Percentiles rank a stretch among this genome's conserved stretches.
These are phyloP conservation scores for Drosophila bifasciata DNA, from an alignment of 1,140 invertebrate genomes.

Conservation along the genomic window DNA sequence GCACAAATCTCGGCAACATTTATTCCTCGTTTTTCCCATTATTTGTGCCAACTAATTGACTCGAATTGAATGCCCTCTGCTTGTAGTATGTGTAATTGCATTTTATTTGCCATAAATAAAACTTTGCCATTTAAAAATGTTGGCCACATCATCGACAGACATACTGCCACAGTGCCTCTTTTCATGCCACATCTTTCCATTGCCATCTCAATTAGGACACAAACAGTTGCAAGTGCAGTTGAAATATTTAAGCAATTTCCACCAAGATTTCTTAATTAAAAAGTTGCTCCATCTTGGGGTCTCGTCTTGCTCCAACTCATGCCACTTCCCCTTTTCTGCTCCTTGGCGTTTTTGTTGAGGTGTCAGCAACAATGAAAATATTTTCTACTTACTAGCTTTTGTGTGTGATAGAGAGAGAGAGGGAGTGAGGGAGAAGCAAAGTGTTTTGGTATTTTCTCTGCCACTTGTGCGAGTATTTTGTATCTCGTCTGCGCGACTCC, in stretches of 20 bases:
- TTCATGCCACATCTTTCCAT: conserved; percentile 4
- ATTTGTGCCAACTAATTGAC: conserved; percentile 32
- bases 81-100: conserved; percentile 70
- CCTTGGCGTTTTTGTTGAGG: conserved; percentile 49
- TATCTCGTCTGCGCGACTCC: conserved; percentile 1
- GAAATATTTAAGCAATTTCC: conserved; percentile 78
- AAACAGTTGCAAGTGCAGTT: conserved; percentile 65
- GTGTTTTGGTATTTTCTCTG: conserved; percentile 41
- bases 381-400: conserved; percentile 60
- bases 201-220: conserved; percentile 67
- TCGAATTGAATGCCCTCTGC: conserved; percentile 24
- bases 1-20: not conserved
- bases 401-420: no score
- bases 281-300: conserved; percentile 53
- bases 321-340: conserved; percentile 2
- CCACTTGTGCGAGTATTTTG: conserved; percentile 6
- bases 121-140: conserved; percentile 35
- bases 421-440: conserved; percentile 6
- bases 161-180: conserved; percentile 3
- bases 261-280: conserved; percentile 80
- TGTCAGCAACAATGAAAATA: conserved; percentile 82
- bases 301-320: not conserved
- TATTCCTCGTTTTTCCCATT: conserved; percentile 13
- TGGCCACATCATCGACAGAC: not conserved
- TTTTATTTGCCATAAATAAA: conserved; percentile 78